Conservation (phyloP, 1,140 invertebrate genomes). For the Mamestra configurata region DNA sequence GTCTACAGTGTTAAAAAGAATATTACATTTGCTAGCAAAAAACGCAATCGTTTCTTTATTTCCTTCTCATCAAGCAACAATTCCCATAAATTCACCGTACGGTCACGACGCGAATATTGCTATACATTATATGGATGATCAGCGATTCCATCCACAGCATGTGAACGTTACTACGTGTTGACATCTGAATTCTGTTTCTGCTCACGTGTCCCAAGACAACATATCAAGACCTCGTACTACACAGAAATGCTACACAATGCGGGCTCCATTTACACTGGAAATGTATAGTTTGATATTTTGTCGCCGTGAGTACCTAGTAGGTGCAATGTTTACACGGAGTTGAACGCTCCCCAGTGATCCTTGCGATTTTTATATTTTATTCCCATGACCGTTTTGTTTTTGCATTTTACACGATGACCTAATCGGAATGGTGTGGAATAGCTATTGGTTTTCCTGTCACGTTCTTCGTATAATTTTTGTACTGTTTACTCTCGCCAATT, state of each 20-base stretch:
- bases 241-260: background rate
- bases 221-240: background rate
- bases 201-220: constrained; percentile 16
- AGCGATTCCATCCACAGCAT: constrained; percentile 64
- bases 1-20: background rate
- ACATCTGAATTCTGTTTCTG: constrained; percentile 60
- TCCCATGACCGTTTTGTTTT: constrained; percentile 47
- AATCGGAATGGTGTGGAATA: constrained; percentile 26
- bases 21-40: background rate
- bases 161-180: constrained; percentile 67
- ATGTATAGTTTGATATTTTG: background rate
- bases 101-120: constrained; percentile 44
- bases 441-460: background rate
- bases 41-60: background rate
- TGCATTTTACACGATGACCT: constrained; percentile 24
- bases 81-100: constrained; percentile 14
- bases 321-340: constrained; percentile 27
- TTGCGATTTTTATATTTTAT: constrained; percentile 46
- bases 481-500: background rate
- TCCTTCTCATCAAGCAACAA: constrained; percentile 21
- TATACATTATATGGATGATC: constrained; percentile 53
- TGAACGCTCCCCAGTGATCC: constrained; percentile 42
- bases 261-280: background rate
- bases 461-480: background rate
- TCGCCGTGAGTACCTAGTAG: no score